Percentiles rank a stretch among this genome's conserved stretches.
phyloP scores from a whole-genome alignment of 2,797 vertebrate genomes.

The Smutsia gigantea region DNA sequence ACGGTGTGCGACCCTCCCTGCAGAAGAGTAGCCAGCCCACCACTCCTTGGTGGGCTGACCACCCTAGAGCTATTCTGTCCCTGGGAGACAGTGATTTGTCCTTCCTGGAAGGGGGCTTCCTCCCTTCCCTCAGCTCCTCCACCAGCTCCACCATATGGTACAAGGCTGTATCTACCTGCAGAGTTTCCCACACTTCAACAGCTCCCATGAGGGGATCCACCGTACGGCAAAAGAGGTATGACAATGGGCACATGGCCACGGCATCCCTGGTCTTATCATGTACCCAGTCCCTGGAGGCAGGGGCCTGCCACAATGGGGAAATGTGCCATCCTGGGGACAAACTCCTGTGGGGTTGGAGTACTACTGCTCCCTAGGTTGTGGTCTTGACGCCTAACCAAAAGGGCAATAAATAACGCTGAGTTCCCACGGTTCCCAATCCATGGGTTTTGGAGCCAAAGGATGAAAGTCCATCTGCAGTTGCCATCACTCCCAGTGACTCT shows the following conservation, averaged over 20 bases:
- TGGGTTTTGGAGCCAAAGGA: neutral
- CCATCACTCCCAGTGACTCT: neutral
- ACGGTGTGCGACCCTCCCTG: rapidly evolving
- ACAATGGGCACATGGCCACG: neutral
- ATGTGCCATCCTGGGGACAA: neutral
- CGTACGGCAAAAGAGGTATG: neutral
- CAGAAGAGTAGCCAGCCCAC: neutral
- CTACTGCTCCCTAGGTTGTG: neutral
- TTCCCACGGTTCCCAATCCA: neutral
- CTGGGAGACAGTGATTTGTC: too few species aligned
- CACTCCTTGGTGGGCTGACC: too few species aligned
- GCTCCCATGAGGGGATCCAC: neutral
- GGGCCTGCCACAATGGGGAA: neutral
- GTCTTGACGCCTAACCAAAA: too few species aligned
- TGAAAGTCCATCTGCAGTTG: neutral
- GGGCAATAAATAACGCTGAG: neutral
- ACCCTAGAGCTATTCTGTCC: neutral
- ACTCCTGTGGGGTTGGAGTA: neutral
- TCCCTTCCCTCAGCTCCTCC: rapidly evolving
- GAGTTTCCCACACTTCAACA: neutral
- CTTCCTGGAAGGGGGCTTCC: neutral
- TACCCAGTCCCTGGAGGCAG: neutral
- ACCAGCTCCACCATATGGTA: neutral
- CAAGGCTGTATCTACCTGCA: too few species aligned
- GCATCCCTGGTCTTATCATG: neutral